Conservation (phyloP, 1,140 invertebrate species). For the Thaumatotibia leucotreta region DNA sequence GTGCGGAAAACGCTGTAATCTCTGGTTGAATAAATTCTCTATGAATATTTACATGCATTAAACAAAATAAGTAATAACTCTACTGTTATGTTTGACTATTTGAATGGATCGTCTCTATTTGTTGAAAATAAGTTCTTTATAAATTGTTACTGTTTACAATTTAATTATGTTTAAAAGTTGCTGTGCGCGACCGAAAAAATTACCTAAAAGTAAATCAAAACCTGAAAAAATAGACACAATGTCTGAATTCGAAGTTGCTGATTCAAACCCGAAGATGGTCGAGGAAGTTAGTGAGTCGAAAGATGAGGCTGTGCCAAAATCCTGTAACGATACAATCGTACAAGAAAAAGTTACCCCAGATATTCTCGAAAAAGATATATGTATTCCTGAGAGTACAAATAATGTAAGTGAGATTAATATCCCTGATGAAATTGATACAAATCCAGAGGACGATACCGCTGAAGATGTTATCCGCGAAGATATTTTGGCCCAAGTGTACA, state of each 20-base stretch:
- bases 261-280: constrained; percentile 19
- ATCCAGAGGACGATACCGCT: constrained; percentile 31
- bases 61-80: neutral
- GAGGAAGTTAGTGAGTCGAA: constrained; percentile 16
- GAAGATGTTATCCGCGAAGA: constrained; percentile 39
- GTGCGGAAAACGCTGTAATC: neutral
- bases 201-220: constrained; percentile 66
- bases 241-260: constrained; percentile 22
- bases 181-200: constrained; percentile 72
- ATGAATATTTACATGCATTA: neutral
- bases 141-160: constrained; percentile 19
- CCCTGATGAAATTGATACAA: constrained; percentile 24
- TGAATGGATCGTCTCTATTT: neutral
- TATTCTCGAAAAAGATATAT: constrained; percentile 17
- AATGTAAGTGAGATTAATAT: constrained; percentile 20
- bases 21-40: neutral
- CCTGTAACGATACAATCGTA: neutral
- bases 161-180: constrained; percentile 77
- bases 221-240: constrained; percentile 50
- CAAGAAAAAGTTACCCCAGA: constrained; percentile 22
- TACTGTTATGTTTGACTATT: constrained; percentile 9
- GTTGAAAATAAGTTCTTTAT: neutral
- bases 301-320: neutral
- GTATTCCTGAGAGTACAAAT: constrained; percentile 18
- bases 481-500: constrained; percentile 47